Percentiles rank a stretch among this genome's conserved stretches.
Evolutionary conservation across 2,797 vertebrate species (phyloP).

Genomic region (Enteromius thamalakanensis): DNA sequence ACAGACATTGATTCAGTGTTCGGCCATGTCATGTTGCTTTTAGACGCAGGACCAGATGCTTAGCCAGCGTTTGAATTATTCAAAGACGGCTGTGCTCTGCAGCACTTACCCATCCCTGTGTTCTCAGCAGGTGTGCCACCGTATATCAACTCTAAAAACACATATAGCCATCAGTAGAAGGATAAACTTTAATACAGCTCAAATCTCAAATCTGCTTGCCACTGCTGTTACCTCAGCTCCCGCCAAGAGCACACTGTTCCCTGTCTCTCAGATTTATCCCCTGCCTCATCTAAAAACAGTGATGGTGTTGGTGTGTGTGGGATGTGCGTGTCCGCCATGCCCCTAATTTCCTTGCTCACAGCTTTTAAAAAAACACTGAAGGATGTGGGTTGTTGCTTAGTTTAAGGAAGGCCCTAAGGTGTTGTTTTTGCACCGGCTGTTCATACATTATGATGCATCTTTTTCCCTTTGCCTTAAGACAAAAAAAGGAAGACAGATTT

Average conservation of each 20-base stretch:
- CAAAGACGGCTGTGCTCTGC: constrained; percentile 3
- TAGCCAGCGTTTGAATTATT: constrained; percentile 32
- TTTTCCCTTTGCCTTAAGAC: constrained; percentile 3
- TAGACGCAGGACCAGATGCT: neutral
- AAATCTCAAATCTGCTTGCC: constrained; percentile 53
- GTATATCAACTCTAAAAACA: constrained; percentile 30
- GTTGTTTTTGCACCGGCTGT: constrained; percentile 39
- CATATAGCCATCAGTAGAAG: constrained; percentile 52
- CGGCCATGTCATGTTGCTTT: constrained; percentile 14
- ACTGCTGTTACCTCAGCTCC: constrained; percentile 46
- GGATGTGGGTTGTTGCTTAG: constrained; percentile 42
- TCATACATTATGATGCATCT: constrained; percentile 31
- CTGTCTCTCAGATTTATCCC: constrained; percentile 45
- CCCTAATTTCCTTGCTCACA: constrained; percentile 40
- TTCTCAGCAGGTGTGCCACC: constrained; percentile 43
- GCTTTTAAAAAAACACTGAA: constrained; percentile 25
- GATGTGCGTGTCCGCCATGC: constrained; percentile 44
- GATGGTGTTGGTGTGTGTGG: constrained; percentile 38
- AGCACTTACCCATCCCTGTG: constrained; percentile 14
- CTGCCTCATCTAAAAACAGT: constrained; percentile 39
- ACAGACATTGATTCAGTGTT: neutral
- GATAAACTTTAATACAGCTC: constrained; percentile 55
- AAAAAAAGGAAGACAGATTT: neutral
- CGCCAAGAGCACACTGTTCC: constrained; percentile 25
- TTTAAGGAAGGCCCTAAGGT: constrained; percentile 38